Conservation (phyloP, 2,888 invertebrate genomes). For the Carpatolechia fugitivella region DNA sequence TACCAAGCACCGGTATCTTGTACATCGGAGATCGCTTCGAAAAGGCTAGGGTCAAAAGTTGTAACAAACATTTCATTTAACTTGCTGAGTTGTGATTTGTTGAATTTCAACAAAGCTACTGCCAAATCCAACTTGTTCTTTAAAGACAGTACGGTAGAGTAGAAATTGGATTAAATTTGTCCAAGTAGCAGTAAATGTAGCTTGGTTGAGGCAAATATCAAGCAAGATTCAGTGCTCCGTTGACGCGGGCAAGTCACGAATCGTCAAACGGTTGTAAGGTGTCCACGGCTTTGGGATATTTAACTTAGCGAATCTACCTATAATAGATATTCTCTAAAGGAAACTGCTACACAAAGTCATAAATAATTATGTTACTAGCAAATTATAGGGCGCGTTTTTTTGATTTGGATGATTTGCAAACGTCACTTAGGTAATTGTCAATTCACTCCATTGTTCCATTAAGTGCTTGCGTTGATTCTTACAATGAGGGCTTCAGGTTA, state of each 20-base stretch:
- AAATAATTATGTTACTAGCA: too few relatives aligned
- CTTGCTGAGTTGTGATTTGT: background rate
- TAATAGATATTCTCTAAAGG: too few relatives aligned
- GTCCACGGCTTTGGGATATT: constrained; percentile 8
- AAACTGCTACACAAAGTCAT: too few relatives aligned
- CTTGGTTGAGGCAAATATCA: constrained; percentile 44
- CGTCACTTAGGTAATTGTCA: too few relatives aligned
- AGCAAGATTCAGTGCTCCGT: constrained; percentile 59
- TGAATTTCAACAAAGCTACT: background rate
- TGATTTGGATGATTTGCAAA: too few relatives aligned
- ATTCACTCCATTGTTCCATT: too few relatives aligned
- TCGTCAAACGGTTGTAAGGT: constrained; percentile 39
- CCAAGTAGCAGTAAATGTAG: constrained; percentile 26
- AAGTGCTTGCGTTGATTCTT: background rate
- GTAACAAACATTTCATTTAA: constrained; percentile 1
- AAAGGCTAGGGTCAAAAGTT: background rate
- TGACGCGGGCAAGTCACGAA: constrained; percentile 61
- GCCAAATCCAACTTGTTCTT: background rate
- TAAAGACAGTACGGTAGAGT: background rate
- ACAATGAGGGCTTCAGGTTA: background rate
- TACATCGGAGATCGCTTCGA: background rate
- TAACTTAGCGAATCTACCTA: too few relatives aligned
- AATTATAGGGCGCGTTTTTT: too few relatives aligned
- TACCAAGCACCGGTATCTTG: background rate
- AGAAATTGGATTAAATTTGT: background rate